Conservation (phyloP, 2,797 vertebrate genomes). For the Chaetophractus vellerosus region DNA sequence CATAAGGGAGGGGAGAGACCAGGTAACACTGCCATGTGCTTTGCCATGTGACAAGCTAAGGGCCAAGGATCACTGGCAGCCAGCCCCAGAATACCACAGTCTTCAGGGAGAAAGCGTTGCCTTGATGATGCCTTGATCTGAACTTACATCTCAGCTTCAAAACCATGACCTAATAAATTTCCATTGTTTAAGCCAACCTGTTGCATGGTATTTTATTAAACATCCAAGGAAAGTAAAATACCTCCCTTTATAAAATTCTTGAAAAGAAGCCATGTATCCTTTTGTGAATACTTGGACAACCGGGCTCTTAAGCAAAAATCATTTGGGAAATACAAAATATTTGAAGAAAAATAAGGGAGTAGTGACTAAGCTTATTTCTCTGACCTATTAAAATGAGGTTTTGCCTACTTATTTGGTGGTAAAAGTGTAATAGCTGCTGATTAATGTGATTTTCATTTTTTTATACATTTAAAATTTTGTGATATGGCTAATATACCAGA, state of each 20-base stretch:
- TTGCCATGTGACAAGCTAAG: no score
- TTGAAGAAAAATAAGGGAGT: neutral
- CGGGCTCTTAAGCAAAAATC: neutral
- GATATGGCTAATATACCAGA: neutral
- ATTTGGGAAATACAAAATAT: constrained; percentile 34
- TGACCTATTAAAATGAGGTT: neutral
- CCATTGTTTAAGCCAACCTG: no score
- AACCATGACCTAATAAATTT: no score
- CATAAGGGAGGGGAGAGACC: no score
- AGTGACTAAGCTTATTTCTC: neutral
- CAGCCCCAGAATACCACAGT: no score
- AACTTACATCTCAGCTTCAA: no score
- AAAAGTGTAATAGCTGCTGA: neutral
- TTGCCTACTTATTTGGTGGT: neutral
- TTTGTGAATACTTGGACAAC: neutral
- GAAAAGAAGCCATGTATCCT: constrained; percentile 40
- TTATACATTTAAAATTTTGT: constrained; percentile 22
- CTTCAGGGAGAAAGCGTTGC: no score
- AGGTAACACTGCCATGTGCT: no score
- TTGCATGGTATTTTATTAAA: no score
- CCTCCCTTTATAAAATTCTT: neutral
- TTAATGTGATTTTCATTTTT: neutral
- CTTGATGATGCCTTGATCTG: no score
- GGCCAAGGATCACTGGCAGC: no score
- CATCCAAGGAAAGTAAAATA: no score